These are phyloP conservation scores for Mixornis gularis DNA, from an alignment of 2,113 vertebrate species.

Conservation along the genomic window DNA sequence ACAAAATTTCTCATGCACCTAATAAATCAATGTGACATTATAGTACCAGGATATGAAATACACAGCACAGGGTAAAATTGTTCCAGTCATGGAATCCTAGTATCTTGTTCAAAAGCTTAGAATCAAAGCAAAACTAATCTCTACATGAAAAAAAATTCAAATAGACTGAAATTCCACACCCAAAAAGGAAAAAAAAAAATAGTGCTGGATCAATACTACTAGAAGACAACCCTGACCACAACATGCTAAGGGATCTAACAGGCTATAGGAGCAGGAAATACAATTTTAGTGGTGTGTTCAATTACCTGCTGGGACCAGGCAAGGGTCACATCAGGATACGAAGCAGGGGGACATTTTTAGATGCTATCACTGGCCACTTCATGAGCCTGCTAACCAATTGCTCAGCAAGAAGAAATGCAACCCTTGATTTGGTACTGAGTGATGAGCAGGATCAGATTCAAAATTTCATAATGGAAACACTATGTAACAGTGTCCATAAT, in stretches of 20 bases:
- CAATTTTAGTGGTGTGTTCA: not conserved
- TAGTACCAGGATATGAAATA: not conserved
- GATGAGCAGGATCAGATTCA: constrained; percentile 34
- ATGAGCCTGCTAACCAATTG: constrained; percentile 13
- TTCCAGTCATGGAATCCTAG: not conserved
- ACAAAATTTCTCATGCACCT: not conserved
- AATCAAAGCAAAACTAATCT: not conserved
- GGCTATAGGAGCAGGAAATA: not conserved
- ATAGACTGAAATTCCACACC: not conserved
- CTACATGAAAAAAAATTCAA: not conserved
- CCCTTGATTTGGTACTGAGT: not conserved
- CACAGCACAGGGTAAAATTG: not conserved
- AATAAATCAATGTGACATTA: not conserved
- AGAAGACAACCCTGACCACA: not conserved
- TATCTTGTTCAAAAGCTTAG: not conserved
- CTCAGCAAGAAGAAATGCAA: not conserved
- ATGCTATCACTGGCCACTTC: not conserved
- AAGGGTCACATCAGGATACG: not conserved
- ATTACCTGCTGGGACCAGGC: fast-evolving
- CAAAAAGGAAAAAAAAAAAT: not conserved
- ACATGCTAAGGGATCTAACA: not conserved
- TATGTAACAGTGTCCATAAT: constrained; percentile 1
- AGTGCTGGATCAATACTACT: not conserved
- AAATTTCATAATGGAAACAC: constrained; percentile 42
- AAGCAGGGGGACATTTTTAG: constrained; percentile 38